Evolutionary conservation across 2,113 vertebrate species (phyloP).

Genomic region (Nestor notabilis): DNA sequence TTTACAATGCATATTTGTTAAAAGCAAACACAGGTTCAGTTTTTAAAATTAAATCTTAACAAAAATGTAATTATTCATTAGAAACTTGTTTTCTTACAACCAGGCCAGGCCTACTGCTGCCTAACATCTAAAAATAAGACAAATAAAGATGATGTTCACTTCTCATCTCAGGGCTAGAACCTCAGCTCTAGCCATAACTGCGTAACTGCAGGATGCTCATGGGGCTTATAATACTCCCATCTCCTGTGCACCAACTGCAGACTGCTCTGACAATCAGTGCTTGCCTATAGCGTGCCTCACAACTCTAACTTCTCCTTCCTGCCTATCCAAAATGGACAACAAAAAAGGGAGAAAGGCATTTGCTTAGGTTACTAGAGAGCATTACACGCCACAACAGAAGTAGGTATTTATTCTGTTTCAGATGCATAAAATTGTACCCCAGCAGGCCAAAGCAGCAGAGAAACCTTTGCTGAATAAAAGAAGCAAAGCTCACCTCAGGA

Average conservation of each 20-base stretch:
- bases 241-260: background rate
- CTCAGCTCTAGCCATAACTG: background rate
- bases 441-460: background rate
- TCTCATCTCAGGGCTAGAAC: background rate
- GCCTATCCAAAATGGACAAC: background rate
- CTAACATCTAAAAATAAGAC: background rate
- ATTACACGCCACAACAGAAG: background rate
- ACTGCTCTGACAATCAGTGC: background rate
- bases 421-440: background rate
- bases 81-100: background rate
- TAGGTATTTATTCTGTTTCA: background rate
- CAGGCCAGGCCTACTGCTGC: background rate
- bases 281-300: background rate
- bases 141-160: background rate
- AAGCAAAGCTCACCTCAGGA: background rate
- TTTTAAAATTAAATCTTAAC: background rate
- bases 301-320: background rate
- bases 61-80: background rate
- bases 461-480: background rate
- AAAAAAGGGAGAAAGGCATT: background rate
- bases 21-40: background rate
- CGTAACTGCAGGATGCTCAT: background rate
- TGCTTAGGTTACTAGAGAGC: background rate
- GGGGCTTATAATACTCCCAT: background rate
- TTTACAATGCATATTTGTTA: fast-evolving